Base-by-base conservation (phyloP, 2,888 invertebrate genomes). In the Volucella zonaria region DNA sequence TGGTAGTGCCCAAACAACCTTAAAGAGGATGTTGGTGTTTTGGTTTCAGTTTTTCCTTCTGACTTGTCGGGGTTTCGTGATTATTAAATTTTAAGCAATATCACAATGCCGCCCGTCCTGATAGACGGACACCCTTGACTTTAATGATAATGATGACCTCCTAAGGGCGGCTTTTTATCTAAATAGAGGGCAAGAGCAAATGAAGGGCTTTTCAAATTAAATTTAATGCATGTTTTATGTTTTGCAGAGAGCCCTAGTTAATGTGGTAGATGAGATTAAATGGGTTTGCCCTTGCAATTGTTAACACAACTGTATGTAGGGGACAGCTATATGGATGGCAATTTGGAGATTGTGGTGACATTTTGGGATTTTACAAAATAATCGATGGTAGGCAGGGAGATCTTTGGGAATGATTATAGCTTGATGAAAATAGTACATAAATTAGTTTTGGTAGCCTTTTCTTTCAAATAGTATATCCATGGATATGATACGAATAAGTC, bases 151-250 rank as follows among this genome's bases (percentile, higher is more conserved):
- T 56, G 31, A 47, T 6, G 23, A n/a, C 10, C 45, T 56, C 10
- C 45, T 56, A 56, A 56, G 43, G 31, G 45, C 14, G 3, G 15
- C 31, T 31, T 31, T 31, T 31, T 31, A 31, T 31, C 6, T 31
- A 31, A 31, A 31, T 31, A 31, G 6, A 31, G 31, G 31, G 31
- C 31, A 4, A 31, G 6, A 31, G 31, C 31, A 31, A 31, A 31
- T 31, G 58, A 15, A 40, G 23, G 68, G 38, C 59, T 45, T 76
- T 76, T 40, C 62, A 77, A 70, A 62, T 70, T 77, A 67, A 77
- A 77, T 70, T 77, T 56, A 70, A 77, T 68, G 77, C 42, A 31
- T 23, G 45, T 70, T 77, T 68, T 56, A 62, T 70, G 77, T 70
- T 51, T 31, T 31, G 31, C 56, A 47, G 15, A 8, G 12, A 49